A percentile compares a stretch with the other conserved stretches of the same genome.
Conservation (phyloP, 1,140 invertebrate species). For the Uloborus diversus region DNA sequence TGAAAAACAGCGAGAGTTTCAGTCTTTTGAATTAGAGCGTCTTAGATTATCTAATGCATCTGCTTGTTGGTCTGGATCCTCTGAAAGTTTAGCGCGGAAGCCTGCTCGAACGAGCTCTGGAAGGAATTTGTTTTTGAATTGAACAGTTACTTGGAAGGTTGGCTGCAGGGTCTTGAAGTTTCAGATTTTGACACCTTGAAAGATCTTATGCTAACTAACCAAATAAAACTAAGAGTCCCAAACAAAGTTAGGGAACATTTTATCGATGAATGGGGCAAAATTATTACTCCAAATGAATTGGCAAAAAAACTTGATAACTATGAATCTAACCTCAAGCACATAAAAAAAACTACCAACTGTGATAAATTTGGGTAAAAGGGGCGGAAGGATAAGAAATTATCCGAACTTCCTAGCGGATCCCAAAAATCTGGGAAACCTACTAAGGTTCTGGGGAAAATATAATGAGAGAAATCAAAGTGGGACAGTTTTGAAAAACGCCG, state of each 20-base stretch:
- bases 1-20: background rate
- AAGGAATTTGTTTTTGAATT: background rate
- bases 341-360: no score
- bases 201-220: background rate
- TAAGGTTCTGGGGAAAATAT: no score
- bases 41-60: background rate
- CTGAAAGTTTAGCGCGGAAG: background rate
- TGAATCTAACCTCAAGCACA: no score
- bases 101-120: background rate
- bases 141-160: background rate
- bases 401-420: no score
- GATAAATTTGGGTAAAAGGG: no score
- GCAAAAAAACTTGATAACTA: background rate
- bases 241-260: background rate
- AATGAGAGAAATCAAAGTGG: no score
- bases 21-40: background rate
- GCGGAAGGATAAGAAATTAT: no score
- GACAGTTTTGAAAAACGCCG: no score
- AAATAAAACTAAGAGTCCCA: conserved; percentile 2
- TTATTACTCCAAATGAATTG: background rate
- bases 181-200: background rate
- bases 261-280: background rate
- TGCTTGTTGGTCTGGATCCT: background rate
- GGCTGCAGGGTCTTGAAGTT: background rate
- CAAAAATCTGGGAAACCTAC: no score